Evolutionary conservation across 2,113 vertebrate genomes (phyloP).

Genomic region (Chrysemys picta): DNA sequence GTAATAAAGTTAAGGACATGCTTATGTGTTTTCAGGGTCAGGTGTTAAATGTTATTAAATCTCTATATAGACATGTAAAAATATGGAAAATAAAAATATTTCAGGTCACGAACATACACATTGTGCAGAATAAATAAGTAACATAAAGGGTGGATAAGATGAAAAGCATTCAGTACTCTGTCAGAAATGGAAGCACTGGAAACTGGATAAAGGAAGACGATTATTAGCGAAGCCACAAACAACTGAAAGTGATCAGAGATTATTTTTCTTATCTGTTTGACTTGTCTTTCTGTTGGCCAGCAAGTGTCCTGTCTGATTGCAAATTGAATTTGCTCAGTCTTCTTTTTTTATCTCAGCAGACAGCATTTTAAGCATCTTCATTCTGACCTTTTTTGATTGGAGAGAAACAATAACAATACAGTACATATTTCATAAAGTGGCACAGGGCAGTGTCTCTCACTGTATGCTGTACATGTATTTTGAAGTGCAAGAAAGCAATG

Average conservation of each 20-base stretch:
- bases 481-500: constrained; percentile 61
- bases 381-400: background rate
- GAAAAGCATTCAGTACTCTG: rapidly evolving
- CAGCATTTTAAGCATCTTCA: constrained; percentile 4
- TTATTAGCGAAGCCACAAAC: background rate
- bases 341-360: constrained; percentile 16
- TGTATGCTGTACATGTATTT: constrained; percentile 73
- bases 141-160: background rate
- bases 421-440: background rate
- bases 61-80: rapidly evolving
- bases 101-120: background rate
- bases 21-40: rapidly evolving
- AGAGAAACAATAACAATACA: background rate
- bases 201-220: background rate
- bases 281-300: rapidly evolving
- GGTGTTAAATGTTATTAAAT: rapidly evolving
- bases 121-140: background rate
- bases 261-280: background rate
- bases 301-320: background rate
- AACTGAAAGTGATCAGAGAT: background rate
- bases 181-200: constrained; percentile 1
- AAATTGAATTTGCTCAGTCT: constrained; percentile 18
- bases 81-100: background rate
- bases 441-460: constrained; percentile 59
- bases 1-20: background rate